Percentiles rank a stretch among this genome's conserved stretches.
Conservation (phyloP, 30 jellyfish, hydroid and myxozoan genomes). For the Aurelia aurita region DNA sequence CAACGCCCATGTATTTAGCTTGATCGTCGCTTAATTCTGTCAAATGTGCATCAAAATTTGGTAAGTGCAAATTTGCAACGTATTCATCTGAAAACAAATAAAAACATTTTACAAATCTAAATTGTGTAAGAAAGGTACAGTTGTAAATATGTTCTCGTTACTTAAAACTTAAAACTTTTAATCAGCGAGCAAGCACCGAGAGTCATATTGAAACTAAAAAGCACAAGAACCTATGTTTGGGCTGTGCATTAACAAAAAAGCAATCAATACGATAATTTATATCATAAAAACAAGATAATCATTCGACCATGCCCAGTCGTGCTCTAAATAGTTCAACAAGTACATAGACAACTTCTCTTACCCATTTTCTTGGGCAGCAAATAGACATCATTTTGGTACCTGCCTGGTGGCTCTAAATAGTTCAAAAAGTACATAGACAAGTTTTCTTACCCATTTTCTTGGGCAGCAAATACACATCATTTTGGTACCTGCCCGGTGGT, state of each 20-base stretch:
- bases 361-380: constrained; percentile 99
- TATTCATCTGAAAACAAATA: constrained; percentile 81
- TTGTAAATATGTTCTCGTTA: too few species aligned
- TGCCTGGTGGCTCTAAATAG: constrained; percentile 72
- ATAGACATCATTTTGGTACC: constrained; percentile 94
- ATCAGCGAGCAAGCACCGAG: too few species aligned
- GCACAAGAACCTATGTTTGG: too few species aligned
- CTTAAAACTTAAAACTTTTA: too few species aligned
- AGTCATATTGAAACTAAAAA: too few species aligned
- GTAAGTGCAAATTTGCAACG: constrained; percentile 97
- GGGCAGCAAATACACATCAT: constrained; percentile 97
- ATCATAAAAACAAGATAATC: too few species aligned
- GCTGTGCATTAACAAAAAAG: too few species aligned
- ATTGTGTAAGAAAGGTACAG: too few species aligned
- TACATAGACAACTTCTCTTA: constrained; percentile 4
- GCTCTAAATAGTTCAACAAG: too few species aligned
- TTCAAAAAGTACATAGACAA: too few species aligned
- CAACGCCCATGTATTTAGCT: constrained; percentile 95
- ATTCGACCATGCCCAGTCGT: too few species aligned
- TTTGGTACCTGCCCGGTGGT: constrained; percentile 96
- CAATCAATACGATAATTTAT: too few species aligned
- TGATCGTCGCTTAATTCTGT: constrained; percentile 97
- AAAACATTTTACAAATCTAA: not conserved
- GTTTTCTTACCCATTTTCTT: constrained; percentile 94
- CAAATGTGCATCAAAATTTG: constrained; percentile 95